Evolutionary conservation across 2,888 invertebrate species (phyloP).

Genomic region (Byasa hedistus): DNA sequence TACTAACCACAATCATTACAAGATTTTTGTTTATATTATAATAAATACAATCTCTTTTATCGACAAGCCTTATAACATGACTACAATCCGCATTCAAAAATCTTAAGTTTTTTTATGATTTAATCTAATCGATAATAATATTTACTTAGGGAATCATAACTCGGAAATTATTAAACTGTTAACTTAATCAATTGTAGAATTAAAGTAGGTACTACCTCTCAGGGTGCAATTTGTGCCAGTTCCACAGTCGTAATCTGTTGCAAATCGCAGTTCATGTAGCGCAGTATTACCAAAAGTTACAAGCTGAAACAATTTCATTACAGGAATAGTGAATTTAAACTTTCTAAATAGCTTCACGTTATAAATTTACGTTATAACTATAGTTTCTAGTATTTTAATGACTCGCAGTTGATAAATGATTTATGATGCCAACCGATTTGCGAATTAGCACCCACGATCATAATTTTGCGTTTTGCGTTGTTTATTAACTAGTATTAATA

Average conservation of each 20-base stretch:
- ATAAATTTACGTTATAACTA: background rate
- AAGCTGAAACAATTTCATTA: slow-evolving; percentile 53
- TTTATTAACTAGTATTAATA: no score
- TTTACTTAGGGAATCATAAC: background rate
- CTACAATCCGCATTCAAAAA: no score
- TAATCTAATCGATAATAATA: no score
- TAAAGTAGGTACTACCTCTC: slow-evolving; percentile 49
- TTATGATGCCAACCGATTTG: no score
- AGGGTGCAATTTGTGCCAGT: slow-evolving; percentile 63
- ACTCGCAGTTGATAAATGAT: no score
- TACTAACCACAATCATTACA: background rate
- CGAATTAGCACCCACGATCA: no score
- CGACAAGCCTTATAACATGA: no score
- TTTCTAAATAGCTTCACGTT: background rate
- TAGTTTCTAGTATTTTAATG: background rate
- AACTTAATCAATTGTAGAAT: background rate
- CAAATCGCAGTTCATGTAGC: slow-evolving; percentile 60
- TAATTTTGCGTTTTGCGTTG: no score
- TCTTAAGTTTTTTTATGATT: no score
- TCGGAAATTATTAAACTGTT: background rate
- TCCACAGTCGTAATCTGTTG: slow-evolving; percentile 69
- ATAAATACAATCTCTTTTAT: no score
- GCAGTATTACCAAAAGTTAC: slow-evolving; percentile 69
- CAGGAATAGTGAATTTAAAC: background rate
- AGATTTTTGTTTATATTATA: no score